Conservation (phyloP, 2,888 invertebrate species). For the Tiliacea aurago region DNA sequence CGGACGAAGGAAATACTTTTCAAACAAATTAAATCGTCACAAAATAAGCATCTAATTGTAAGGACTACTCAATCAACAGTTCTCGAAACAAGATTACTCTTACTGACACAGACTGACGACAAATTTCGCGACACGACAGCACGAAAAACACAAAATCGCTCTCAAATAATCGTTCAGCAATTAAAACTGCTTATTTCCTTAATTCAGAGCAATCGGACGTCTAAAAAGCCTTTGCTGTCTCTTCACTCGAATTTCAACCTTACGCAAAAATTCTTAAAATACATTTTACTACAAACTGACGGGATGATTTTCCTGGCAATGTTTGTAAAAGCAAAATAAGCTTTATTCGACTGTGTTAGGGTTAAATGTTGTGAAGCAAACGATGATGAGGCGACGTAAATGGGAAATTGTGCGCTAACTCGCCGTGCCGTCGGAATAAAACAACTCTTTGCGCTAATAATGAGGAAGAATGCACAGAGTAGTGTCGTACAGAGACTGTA, state of each 20-base stretch:
- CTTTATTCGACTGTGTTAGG: constrained; percentile 64
- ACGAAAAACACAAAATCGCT: constrained; percentile 78
- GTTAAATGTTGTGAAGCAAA: constrained; percentile 66
- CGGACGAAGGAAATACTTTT: background rate
- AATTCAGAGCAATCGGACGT: constrained; percentile 85
- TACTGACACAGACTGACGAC: constrained; percentile 49
- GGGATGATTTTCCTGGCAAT: constrained; percentile 67
- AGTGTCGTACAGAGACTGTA: constrained; percentile 28
- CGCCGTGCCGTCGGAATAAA: constrained; percentile 85
- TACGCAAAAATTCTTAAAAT: constrained; percentile 49
- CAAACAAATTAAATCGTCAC: constrained; percentile 13
- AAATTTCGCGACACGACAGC: constrained; percentile 69
- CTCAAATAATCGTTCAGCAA: constrained; percentile 85
- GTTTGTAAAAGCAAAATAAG: constrained; percentile 61
- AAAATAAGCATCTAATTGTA: constrained; percentile 43
- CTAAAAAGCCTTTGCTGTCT: constrained; percentile 76
- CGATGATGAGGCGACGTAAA: constrained; percentile 81
- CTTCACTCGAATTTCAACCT: constrained; percentile 54
- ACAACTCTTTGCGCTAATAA: constrained; percentile 90
- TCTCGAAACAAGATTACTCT: constrained; percentile 48
- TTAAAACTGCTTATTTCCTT: constrained; percentile 90
- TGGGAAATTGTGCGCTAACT: constrained; percentile 89
- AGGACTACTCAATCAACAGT: constrained; percentile 33
- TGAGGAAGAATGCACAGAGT: constrained; percentile 79
- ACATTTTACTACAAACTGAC: constrained; percentile 24